phyloP scores from a whole-genome alignment of 2,113 vertebrate genomes.

The Hippocampus comes region DNA sequence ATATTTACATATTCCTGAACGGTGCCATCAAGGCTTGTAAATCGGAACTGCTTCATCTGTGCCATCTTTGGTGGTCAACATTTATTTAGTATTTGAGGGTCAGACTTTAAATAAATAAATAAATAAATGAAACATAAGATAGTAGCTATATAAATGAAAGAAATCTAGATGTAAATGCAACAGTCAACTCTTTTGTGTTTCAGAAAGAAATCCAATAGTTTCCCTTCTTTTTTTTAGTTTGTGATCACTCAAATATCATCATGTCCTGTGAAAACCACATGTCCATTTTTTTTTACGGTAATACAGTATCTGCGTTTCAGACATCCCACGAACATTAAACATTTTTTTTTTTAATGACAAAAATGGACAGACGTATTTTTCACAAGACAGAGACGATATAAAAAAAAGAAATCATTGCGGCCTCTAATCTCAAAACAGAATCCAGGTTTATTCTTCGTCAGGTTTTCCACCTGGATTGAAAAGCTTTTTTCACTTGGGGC shows the following conservation, averaged over 20 bases:
- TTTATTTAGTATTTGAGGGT: conserved; percentile 36
- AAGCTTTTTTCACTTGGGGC: no score
- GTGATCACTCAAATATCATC: neutral
- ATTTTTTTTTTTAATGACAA: no score
- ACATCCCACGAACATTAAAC: no score
- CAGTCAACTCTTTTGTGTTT: no score
- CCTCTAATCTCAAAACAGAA: neutral
- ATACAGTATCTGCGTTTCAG: no score
- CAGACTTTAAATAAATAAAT: neutral
- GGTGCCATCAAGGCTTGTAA: conserved; percentile 39
- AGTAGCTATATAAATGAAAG: no score
- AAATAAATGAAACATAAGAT: no score
- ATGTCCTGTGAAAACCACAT: no score
- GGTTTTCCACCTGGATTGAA: neutral
- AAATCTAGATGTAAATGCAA: no score
- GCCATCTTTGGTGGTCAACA: conserved; percentile 36
- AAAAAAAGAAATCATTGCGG: neutral
- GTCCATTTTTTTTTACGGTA: no score
- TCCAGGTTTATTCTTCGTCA: neutral
- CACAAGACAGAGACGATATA: neutral
- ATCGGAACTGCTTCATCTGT: conserved; percentile 45
- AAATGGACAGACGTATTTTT: no score
- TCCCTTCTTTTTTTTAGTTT: neutral
- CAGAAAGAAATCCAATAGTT: neutral
- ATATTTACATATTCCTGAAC: conserved; percentile 53